Percentiles rank a stretch among this genome's conserved stretches.
Conservation (phyloP, 1,140 invertebrate genomes). For the Aleiodes sp. region DNA sequence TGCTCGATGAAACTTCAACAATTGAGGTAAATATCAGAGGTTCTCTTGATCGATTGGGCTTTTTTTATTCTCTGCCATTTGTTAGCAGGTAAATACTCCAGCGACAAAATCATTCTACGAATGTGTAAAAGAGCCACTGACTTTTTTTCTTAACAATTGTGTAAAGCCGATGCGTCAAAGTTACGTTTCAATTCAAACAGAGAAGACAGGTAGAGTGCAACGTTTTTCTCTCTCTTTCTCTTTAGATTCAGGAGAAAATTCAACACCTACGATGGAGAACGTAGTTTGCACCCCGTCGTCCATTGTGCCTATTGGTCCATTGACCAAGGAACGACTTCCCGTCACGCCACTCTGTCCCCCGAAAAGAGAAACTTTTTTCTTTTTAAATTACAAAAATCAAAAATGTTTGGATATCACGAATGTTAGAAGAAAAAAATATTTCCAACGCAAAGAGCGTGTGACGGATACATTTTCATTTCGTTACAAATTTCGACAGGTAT, state of each 20-base stretch:
- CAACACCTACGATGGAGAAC: slow-evolving; percentile 48
- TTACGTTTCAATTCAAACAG: slow-evolving; percentile 40
- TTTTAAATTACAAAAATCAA: neutral
- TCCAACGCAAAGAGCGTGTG: slow-evolving; percentile 22
- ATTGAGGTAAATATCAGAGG: neutral
- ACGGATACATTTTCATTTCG: slow-evolving; percentile 26
- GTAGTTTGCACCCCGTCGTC: slow-evolving; percentile 12
- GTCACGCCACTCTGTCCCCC: slow-evolving; percentile 45
- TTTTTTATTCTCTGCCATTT: neutral
- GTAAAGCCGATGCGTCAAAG: slow-evolving; percentile 39
- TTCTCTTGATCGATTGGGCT: neutral
- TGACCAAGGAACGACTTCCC: slow-evolving; percentile 46
- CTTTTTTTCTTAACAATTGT: neutral
- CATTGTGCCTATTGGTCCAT: slow-evolving; percentile 35
- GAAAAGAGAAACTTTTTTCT: neutral
- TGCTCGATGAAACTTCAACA: too few relatives aligned
- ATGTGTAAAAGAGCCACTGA: slow-evolving; percentile 13
- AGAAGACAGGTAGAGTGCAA: slow-evolving; percentile 41
- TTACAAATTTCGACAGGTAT: slow-evolving; percentile 26
- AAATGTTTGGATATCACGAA: slow-evolving; percentile 4
- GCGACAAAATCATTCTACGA: slow-evolving; percentile 6
- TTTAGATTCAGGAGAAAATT: slow-evolving; percentile 39
- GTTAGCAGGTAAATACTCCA: neutral
- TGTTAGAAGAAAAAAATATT: neutral
- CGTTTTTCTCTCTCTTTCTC: slow-evolving; percentile 21